Conservation (phyloP, 2,888 invertebrate species). For the Habrosyne pyritoides region DNA sequence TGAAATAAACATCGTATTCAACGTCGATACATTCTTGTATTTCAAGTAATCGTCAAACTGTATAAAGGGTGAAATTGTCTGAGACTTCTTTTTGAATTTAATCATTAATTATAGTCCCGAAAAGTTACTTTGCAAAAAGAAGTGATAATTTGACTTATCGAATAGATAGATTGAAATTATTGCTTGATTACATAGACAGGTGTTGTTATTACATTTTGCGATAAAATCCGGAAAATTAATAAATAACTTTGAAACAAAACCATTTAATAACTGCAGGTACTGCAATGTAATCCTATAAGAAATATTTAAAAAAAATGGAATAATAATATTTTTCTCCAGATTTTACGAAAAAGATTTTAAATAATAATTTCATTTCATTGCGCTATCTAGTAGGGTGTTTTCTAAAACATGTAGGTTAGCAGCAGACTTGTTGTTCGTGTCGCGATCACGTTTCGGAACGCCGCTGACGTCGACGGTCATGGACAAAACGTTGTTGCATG, state of each 20-base stretch:
- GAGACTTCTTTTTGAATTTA: no score
- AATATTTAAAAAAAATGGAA: no score
- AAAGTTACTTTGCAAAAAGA: not conserved
- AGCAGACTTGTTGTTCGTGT: constrained; percentile 8
- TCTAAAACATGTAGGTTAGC: constrained; percentile 17
- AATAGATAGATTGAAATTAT: not conserved
- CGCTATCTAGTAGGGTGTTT: constrained; percentile 1
- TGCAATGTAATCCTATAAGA: no score
- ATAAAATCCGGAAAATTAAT: not conserved
- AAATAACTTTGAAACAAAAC: not conserved
- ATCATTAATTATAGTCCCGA: no score
- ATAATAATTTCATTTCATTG: no score
- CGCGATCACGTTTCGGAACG: constrained; percentile 20
- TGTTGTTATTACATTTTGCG: not conserved
- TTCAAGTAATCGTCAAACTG: no score
- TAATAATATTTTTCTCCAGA: no score
- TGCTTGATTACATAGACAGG: not conserved
- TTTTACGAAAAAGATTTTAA: no score
- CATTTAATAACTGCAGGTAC: no score
- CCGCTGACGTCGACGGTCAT: constrained; percentile 13
- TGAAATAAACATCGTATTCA: no score
- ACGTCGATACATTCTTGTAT: no score
- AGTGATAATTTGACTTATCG: not conserved
- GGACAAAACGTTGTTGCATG: constrained; percentile 4
- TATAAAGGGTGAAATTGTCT: no score